Evolutionary conservation across 2,113 vertebrate genomes (phyloP).

Genomic region (Collichthys lucidus): DNA sequence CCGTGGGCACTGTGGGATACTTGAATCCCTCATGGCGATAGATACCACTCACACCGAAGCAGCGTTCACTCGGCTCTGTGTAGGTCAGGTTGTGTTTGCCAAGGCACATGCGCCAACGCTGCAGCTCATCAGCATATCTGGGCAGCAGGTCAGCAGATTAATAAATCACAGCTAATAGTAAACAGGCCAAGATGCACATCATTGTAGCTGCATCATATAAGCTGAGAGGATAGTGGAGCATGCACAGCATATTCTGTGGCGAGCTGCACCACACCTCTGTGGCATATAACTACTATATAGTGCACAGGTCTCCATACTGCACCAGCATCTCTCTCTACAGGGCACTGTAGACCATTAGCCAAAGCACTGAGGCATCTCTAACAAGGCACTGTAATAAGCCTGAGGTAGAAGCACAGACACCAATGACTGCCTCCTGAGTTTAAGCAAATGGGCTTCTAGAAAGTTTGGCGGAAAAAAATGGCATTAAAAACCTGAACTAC

Average conservation of each 20-base stretch:
- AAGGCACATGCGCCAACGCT: slow-evolving; percentile 85
- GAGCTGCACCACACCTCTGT: not conserved
- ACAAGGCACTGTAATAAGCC: slow-evolving; percentile 36
- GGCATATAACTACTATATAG: not conserved
- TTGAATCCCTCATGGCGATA: slow-evolving; percentile 82
- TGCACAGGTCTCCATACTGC: slow-evolving; percentile 7
- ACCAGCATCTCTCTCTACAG: slow-evolving; percentile 28
- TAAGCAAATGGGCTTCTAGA: slow-evolving; percentile 31
- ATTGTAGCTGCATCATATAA: not conserved
- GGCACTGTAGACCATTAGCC: slow-evolving; percentile 37
- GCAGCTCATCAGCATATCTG: slow-evolving; percentile 85
- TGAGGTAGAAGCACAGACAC: slow-evolving; percentile 20
- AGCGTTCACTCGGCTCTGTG: slow-evolving; percentile 74
- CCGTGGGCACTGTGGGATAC: slow-evolving; percentile 82
- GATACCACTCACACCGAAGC: slow-evolving; percentile 77
- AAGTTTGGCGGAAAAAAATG: slow-evolving; percentile 13
- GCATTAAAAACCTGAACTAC: not conserved
- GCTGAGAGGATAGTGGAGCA: not conserved
- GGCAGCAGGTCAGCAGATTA: slow-evolving; percentile 1
- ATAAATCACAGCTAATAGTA: not conserved
- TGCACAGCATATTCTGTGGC: not conserved
- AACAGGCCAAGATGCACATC: not conserved
- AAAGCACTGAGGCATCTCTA: slow-evolving; percentile 32
- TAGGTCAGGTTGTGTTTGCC: slow-evolving; percentile 86
- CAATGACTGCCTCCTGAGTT: slow-evolving; percentile 23